Percentiles rank a stretch among this genome's conserved stretches.
phyloP scores from a whole-genome alignment of 2,888 invertebrate species.

The Cheilosia urbana region DNA sequence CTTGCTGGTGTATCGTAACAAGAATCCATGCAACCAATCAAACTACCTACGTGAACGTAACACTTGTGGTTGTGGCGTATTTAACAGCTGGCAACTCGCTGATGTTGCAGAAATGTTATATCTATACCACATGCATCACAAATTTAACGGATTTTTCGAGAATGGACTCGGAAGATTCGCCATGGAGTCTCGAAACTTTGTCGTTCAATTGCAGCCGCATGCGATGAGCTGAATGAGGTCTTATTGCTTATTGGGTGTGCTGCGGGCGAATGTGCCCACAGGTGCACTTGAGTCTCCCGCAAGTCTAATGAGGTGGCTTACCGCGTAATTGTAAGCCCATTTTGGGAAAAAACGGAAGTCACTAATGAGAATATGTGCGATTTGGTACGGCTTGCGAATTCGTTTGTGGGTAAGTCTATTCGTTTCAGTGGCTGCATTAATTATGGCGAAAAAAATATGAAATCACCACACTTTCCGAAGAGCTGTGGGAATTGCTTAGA shows the following conservation, averaged over 20 bases:
- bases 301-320: constrained; percentile 18
- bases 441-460: constrained; percentile 57
- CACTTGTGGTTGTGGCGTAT: constrained; percentile 48
- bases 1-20: constrained; percentile 25
- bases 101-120: not conserved
- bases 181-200: constrained; percentile 6
- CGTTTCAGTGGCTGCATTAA: constrained; percentile 38
- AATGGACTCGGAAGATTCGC: constrained; percentile 13
- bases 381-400: not conserved
- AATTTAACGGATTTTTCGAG: constrained; percentile 16
- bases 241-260: not conserved
- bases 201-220: not conserved
- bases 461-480: constrained; percentile 1
- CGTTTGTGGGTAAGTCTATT: not conserved
- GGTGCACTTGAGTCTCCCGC: constrained; percentile 30
- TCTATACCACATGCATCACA: not conserved
- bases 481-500: no score
- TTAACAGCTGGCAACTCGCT: constrained; percentile 11
- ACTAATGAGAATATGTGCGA: constrained; percentile 3
- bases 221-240: constrained; percentile 5
- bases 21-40: constrained; percentile 22
- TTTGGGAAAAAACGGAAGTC: constrained; percentile 26
- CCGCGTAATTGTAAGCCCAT: not conserved
- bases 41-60: constrained; percentile 49
- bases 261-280: constrained; percentile 5